Percentiles rank a stretch among this genome's conserved stretches.
phyloP scores from a whole-genome alignment of 2,888 invertebrate species.

The Noctua janthe region DNA sequence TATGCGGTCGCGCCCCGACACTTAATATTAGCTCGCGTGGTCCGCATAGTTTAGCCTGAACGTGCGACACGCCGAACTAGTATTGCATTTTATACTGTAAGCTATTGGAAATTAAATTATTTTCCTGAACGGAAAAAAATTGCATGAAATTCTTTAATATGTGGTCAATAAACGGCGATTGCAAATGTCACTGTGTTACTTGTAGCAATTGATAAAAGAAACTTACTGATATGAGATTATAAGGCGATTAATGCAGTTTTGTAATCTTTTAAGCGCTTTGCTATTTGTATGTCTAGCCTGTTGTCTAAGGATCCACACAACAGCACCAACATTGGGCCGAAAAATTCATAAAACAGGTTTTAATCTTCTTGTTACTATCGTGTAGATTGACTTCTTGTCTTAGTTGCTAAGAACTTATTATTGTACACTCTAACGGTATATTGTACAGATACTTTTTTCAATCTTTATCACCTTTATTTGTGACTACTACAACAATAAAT shows the following conservation, averaged over 20 bases:
- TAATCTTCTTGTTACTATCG: not conserved
- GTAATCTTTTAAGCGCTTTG: not conserved
- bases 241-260: not conserved
- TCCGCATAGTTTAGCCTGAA: constrained; percentile 47
- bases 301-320: no score
- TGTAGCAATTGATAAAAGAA: not conserved
- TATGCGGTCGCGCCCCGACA: constrained; percentile 58
- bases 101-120: constrained; percentile 31
- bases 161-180: no score
- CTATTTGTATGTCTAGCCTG: not conserved
- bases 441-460: not conserved
- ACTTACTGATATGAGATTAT: not conserved
- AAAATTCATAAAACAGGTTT: not conserved
- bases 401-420: not conserved
- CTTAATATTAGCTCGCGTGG: constrained; percentile 58
- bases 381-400: not conserved
- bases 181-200: not conserved
- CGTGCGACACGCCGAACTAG: constrained; percentile 43
- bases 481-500: not conserved
- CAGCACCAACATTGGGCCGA: not conserved
- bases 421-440: not conserved
- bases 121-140: not conserved
- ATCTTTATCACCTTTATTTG: no score
- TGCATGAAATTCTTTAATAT: not conserved
- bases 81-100: constrained; percentile 61